Base-by-base conservation (phyloP, 2,797 vertebrate species). In the Chaetophractus vellerosus region DNA sequence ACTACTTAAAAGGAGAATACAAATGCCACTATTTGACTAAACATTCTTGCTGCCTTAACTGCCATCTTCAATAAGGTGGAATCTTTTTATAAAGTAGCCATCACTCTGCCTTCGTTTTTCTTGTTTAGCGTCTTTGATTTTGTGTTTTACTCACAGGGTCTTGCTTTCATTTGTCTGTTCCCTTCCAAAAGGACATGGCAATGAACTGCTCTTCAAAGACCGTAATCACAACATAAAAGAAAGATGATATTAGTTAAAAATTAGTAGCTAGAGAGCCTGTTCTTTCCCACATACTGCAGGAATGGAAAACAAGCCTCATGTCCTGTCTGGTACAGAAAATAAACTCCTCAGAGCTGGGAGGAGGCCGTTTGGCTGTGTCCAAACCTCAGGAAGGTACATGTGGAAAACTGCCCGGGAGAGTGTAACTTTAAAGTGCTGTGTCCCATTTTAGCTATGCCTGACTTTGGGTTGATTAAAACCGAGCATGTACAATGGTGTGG, bases 71-170 rank as follows among this genome's bases (percentile, higher is more conserved):
- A 24, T n/a, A 64, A 85, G 52, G 41, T 0, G 19, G 12, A 36
- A 45, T 64, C 38, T 66, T 88, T 76, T 66, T 36, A 61, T 24
- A 23, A 92, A 68, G 63, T 36, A 24, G 59, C 41, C 41, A 76
- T 3, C 41, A n/a, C 18, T 33, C 24, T 12, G 8, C 75, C 59
- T 68, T 72, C 57, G 28, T 52, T 88, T 41, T 69, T 79, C 50
- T 68, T 41, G 10, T 75, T 81, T 33, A 71, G 59, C 26, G 26
- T 69, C 81, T 86, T 86, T 41, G 55, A 81, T 24, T 95, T 88
- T 75, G n/a, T 24, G 21, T 83, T 93, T 75, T 10, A 50, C 18
- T 80, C 72, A 78, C 57, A 78, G 23, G 4, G 18, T 41, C 64
- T 90, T 88, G 24, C 52, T 80, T 90, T 83, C 33, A 26, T 23